Conservation (phyloP, 1,140 invertebrate genomes). For the Drosophila truncata region DNA sequence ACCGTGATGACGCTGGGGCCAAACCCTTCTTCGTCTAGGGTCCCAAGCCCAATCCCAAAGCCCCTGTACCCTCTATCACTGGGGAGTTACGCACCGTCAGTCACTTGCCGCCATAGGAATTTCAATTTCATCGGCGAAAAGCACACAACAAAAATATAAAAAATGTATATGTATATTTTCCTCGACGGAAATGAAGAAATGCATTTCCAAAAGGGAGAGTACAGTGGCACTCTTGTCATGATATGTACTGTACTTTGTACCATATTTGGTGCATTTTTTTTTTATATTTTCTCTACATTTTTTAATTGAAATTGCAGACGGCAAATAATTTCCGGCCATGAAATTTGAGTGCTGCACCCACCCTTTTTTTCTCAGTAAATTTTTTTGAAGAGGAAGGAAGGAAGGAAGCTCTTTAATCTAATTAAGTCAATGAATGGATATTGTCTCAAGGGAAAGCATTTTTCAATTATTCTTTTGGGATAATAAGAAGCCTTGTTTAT, state of each 20-base stretch:
- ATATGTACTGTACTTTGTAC: constrained; percentile 6
- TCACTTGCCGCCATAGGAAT: constrained; percentile 68
- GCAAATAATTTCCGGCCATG: constrained; percentile 77
- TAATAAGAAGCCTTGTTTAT: not conserved
- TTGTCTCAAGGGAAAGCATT: constrained; percentile 13
- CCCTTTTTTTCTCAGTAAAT: constrained; percentile 15
- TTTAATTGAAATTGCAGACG: constrained; percentile 79
- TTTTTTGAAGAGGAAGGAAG: constrained; percentile 24
- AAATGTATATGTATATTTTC: not conserved
- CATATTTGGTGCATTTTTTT: constrained; percentile 38
- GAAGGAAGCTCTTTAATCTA: constrained; percentile 68
- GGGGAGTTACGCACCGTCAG: constrained; percentile 66
- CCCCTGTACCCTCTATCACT: constrained; percentile 4
- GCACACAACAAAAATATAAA: not conserved
- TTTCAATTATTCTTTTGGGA: not conserved
- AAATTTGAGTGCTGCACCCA: constrained; percentile 76
- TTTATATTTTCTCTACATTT: constrained; percentile 8
- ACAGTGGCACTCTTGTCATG: constrained; percentile 9
- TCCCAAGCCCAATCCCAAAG: not conserved
- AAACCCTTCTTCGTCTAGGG: constrained; percentile 17
- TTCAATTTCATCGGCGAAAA: constrained; percentile 51
- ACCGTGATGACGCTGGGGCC: constrained; percentile 35
- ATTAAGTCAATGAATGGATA: constrained; percentile 58
- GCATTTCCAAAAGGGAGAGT: constrained; percentile 37
- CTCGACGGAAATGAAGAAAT: constrained; percentile 49